A percentile compares a stretch with the other conserved stretches of the same genome.
phyloP scores from a whole-genome alignment of 2,797 vertebrate genomes.

The Oreonectes daqikongensis region DNA sequence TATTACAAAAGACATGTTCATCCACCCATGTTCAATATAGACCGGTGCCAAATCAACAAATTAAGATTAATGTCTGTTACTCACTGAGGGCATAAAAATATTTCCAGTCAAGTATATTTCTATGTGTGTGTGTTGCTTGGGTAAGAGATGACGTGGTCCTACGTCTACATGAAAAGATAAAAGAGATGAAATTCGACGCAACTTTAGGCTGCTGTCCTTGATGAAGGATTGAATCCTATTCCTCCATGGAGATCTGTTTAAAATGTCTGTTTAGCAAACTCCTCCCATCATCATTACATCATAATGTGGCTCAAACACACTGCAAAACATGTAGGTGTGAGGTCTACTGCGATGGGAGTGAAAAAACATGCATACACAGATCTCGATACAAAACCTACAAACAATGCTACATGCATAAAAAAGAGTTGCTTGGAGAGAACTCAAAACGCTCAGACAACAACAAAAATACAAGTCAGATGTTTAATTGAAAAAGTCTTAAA shows the following conservation, averaged over 20 bases:
- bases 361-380: constrained; percentile 42
- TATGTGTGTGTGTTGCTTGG: constrained; percentile 51
- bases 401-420: constrained; percentile 34
- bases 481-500: constrained; percentile 50
- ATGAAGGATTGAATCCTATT: constrained; percentile 32
- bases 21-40: constrained; percentile 44
- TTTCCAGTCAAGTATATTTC: constrained; percentile 72
- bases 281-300: constrained; percentile 20
- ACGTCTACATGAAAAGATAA: constrained; percentile 10
- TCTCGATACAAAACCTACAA: constrained; percentile 35
- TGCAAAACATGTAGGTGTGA: constrained; percentile 24
- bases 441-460: constrained; percentile 23
- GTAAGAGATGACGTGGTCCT: constrained; percentile 28
- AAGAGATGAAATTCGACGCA: constrained; percentile 46
- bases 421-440: constrained; percentile 23
- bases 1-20: constrained; percentile 60
- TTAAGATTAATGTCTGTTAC: constrained; percentile 43
- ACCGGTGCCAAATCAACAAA: constrained; percentile 49
- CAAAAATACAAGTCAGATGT: constrained; percentile 25
- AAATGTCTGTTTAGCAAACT: constrained; percentile 27
- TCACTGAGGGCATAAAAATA: constrained; percentile 53
- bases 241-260: constrained; percentile 23
- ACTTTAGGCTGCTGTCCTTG: constrained; percentile 23
- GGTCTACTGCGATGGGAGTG: constrained; percentile 8
- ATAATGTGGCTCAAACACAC: constrained; percentile 27